These are phyloP conservation scores for Notarius lentiginosus DNA, from an alignment of 2,113 vertebrate species.

Conservation along the genomic window DNA sequence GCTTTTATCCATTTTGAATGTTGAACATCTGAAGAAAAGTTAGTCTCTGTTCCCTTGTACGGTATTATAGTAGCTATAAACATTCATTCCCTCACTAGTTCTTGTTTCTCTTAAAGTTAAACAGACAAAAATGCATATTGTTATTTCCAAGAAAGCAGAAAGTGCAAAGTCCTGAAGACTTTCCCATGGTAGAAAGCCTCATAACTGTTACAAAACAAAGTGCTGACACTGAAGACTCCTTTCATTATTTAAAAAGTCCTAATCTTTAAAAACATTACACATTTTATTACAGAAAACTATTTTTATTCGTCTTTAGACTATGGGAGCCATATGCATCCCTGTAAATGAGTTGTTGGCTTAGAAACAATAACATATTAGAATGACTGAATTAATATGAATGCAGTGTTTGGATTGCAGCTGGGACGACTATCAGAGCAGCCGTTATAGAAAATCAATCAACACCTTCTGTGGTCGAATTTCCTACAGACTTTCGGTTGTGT, in stretches of 20 bases:
- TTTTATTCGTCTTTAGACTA: background rate
- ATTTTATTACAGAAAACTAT: background rate
- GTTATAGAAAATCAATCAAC: background rate
- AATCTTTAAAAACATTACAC: background rate
- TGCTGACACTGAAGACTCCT: background rate
- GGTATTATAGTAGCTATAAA: background rate
- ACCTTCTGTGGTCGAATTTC: background rate
- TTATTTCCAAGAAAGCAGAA: background rate
- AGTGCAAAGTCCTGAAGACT: background rate
- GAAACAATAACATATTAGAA: background rate
- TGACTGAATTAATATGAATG: background rate
- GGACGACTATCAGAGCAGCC: background rate
- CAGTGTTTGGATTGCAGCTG: background rate
- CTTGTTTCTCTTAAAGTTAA: background rate
- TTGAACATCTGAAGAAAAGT: background rate
- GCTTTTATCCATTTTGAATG: background rate
- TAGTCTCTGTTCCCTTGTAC: background rate
- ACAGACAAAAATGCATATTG: background rate
- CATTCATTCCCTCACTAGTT: background rate
- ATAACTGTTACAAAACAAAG: background rate
- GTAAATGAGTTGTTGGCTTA: background rate
- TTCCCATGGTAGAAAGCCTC: background rate
- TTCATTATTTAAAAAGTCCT: no score
- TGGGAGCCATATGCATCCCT: background rate
- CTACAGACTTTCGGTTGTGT: background rate